Percentiles rank a stretch among this genome's conserved stretches.
These are phyloP conservation scores for Enteromius paludinosus DNA, from an alignment of 2,797 vertebrate genomes.

Conservation along the genomic window DNA sequence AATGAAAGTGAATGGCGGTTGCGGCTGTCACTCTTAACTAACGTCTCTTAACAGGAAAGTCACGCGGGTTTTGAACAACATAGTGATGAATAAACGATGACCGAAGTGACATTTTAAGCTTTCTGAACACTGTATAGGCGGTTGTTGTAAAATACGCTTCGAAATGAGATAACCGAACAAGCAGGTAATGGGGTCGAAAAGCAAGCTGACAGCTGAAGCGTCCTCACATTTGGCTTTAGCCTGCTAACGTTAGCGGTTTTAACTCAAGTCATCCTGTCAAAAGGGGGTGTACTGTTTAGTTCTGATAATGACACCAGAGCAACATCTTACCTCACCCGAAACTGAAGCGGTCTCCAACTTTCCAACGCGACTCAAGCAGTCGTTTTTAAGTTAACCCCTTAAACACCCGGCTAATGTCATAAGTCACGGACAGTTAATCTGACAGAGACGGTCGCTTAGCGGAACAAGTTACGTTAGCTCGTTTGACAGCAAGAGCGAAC, in stretches of 20 bases:
- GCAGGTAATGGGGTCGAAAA: background rate
- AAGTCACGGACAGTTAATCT: background rate
- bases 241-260: conserved; percentile 7
- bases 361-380: background rate
- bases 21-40: background rate
- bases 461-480: conserved; percentile 10
- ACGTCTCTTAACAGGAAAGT: conserved; percentile 8
- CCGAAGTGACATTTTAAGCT: background rate
- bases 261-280: conserved; percentile 17
- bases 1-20: background rate
- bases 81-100: background rate
- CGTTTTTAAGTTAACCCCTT: background rate
- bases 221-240: conserved; percentile 27
- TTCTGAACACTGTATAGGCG: background rate
- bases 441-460: conserved; percentile 31
- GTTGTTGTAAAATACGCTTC: background rate
- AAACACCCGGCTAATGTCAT: background rate
- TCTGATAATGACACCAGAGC: background rate
- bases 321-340: background rate
- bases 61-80: background rate
- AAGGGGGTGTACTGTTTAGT: background rate
- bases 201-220: conserved; percentile 39
- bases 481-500: background rate
- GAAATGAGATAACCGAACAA: background rate
- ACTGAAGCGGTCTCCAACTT: background rate